Conservation (phyloP, 37 sponge, comb jelly and placozoan genomes). For the Ianthella basta region DNA sequence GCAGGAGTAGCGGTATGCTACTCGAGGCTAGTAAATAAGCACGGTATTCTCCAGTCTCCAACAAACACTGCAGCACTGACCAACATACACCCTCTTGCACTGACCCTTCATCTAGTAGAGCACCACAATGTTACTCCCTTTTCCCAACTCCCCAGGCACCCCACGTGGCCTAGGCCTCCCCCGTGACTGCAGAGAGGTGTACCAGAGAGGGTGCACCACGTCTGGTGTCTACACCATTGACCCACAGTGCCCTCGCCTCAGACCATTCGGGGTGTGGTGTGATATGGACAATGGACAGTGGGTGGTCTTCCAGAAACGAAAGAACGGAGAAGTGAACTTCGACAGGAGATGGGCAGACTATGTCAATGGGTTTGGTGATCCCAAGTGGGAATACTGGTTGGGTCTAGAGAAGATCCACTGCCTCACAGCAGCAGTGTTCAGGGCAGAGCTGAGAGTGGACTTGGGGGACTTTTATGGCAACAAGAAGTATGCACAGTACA, state of each 20-base stretch:
- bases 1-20: no score
- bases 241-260: background rate
- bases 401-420: conserved; percentile 30
- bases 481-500: background rate
- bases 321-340: background rate
- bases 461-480: background rate
- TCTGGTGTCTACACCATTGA: conserved; percentile 4
- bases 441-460: conserved; percentile 22
- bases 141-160: no score
- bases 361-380: conserved; percentile 3
- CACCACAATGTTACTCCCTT: no score
- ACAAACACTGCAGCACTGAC: no score
- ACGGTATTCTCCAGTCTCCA: no score
- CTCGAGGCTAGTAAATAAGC: no score
- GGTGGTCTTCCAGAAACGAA: background rate
- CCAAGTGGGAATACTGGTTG: conserved; percentile 8
- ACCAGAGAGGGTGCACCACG: background rate
- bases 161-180: background rate
- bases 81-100: no score
- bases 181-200: background rate
- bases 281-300: conserved; percentile 13
- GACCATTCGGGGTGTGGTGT: background rate
- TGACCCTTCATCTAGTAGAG: no score
- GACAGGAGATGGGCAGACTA: conserved; percentile 1
- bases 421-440: background rate